These are phyloP conservation scores for Menidia beryllina DNA, from an alignment of 2,113 vertebrate genomes.

Conservation along the genomic window DNA sequence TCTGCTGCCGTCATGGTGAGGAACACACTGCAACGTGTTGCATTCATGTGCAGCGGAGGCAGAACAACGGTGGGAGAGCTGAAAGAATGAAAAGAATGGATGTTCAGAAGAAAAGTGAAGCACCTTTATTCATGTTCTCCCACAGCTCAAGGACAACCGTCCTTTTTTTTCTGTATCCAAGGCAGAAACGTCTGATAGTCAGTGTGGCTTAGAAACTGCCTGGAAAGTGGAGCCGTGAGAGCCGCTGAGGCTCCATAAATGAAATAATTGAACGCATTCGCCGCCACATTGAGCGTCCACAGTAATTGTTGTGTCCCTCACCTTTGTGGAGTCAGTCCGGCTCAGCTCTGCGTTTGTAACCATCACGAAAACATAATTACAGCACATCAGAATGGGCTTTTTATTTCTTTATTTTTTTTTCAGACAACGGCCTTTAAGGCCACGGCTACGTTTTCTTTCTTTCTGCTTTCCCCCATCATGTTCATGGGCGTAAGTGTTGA, in stretches of 20 bases:
- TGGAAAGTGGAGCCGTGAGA: slow-evolving; percentile 37
- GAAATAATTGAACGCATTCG: slow-evolving; percentile 42
- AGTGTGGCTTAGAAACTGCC: slow-evolving; percentile 5
- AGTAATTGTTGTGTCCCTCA: slow-evolving; percentile 61
- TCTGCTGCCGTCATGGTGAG: neutral
- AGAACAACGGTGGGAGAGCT: slow-evolving; percentile 32
- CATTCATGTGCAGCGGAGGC: slow-evolving; percentile 21
- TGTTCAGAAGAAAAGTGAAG: slow-evolving; percentile 51
- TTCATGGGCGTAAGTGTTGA: slow-evolving; percentile 55
- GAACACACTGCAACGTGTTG: slow-evolving; percentile 25
- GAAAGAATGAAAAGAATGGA: slow-evolving; percentile 50
- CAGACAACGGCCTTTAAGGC: slow-evolving; percentile 49
- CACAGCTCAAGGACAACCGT: slow-evolving; percentile 71
- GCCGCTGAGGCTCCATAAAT: slow-evolving; percentile 2
- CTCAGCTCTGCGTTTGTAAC: slow-evolving; percentile 31
- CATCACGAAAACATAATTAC: slow-evolving; percentile 63
- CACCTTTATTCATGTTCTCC: slow-evolving; percentile 59
- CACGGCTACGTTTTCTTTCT: slow-evolving; percentile 32
- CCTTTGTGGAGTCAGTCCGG: slow-evolving; percentile 21
- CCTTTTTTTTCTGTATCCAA: slow-evolving; percentile 43
- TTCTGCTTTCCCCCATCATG: slow-evolving; percentile 13
- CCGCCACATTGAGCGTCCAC: slow-evolving; percentile 36
- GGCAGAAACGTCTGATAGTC: slow-evolving; percentile 47
- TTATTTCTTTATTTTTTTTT: no score
- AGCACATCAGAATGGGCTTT: slow-evolving; percentile 46